Evolutionary conservation across 2,113 vertebrate genomes (phyloP).

Genomic region (Loxodonta africana): DNA sequence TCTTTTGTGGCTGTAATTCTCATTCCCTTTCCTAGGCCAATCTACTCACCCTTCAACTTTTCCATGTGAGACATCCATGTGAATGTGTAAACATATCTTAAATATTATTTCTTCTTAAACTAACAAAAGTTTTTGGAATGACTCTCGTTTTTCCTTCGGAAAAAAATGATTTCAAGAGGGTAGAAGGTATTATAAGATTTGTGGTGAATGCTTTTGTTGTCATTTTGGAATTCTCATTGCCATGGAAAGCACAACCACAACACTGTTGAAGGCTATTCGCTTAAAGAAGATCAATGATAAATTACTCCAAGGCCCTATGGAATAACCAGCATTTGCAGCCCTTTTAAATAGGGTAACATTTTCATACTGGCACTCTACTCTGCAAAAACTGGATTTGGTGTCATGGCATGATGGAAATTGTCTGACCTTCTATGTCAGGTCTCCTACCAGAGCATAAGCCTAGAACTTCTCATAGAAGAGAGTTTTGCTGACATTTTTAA

Average conservation of each 20-base stretch:
- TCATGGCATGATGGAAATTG: neutral
- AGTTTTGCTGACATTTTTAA: neutral
- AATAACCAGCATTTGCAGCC: neutral
- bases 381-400: neutral
- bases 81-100: neutral
- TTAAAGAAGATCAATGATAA: neutral
- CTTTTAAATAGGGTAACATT: neutral
- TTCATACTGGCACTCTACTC: neutral
- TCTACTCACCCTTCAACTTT: neutral
- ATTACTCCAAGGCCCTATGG: neutral
- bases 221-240: conserved; percentile 27
- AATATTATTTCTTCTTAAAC: conserved; percentile 17
- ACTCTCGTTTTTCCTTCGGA: neutral
- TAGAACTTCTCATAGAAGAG: neutral
- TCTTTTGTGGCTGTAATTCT: neutral
- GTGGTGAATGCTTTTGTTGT: neutral
- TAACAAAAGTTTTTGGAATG: neutral
- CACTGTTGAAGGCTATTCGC: neutral
- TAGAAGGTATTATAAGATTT: neutral
- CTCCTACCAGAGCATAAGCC: neutral
- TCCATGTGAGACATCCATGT: neutral
- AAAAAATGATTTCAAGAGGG: neutral
- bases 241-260: neutral
- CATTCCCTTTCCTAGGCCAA: neutral
- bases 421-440: neutral